phyloP scores from a whole-genome alignment of 2,113 vertebrate species.

The Myiopsitta monachus region DNA sequence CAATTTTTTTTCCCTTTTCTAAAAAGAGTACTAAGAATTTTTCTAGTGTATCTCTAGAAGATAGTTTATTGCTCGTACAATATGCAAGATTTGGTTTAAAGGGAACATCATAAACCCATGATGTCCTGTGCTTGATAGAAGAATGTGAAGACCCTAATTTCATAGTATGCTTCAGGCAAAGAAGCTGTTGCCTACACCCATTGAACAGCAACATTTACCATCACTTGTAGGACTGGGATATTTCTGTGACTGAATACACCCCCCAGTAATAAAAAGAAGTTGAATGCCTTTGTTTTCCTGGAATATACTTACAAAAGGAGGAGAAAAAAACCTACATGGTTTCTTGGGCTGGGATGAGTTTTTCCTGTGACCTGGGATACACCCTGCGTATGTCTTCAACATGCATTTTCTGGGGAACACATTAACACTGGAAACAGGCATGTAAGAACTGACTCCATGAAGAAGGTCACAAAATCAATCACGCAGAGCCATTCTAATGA shows the following conservation, averaged over 20 bases:
- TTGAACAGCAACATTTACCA: neutral
- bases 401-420: neutral
- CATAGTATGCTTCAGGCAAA: neutral
- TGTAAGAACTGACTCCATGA: neutral
- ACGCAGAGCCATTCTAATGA: neutral
- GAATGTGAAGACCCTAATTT: neutral
- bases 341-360: neutral
- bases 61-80: neutral
- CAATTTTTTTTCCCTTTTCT: neutral
- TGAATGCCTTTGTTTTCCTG: neutral
- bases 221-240: neutral
- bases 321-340: neutral
- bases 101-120: accelerated
- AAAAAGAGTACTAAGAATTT: neutral
- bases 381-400: neutral
- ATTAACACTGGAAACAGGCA: neutral
- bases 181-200: neutral
- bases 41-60: neutral
- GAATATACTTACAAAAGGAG: neutral
- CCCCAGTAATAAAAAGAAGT: neutral
- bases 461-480: neutral
- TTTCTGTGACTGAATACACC: neutral
- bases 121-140: neutral
- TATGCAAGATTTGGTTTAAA: neutral
- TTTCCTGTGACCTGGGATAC: neutral